Conservation (phyloP, 2,888 invertebrate genomes). For the Cynaeus angustus region DNA sequence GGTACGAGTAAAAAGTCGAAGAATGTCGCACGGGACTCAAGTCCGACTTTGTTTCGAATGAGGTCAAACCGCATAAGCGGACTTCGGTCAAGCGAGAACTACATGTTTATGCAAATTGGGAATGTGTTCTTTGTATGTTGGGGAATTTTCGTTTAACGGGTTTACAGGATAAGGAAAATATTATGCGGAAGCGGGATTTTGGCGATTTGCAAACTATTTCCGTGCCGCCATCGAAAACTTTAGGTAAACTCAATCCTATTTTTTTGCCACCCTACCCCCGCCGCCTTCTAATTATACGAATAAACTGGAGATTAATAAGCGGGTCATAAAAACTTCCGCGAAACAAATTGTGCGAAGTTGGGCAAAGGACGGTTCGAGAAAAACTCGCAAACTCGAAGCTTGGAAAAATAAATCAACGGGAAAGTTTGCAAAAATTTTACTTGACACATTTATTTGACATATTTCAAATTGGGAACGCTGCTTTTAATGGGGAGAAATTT, state of each 20-base stretch:
- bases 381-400: slow-evolving; percentile 43
- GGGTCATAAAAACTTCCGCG: slow-evolving; percentile 42
- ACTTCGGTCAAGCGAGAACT: slow-evolving; percentile 10
- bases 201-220: slow-evolving; percentile 1
- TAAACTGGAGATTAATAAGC: slow-evolving; percentile 48
- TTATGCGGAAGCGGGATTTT: neutral
- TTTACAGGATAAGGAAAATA: slow-evolving; percentile 1
- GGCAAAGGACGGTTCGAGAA: slow-evolving; percentile 37
- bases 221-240: too few relatives aligned
- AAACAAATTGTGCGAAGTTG: slow-evolving; percentile 47
- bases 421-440: slow-evolving; percentile 47
- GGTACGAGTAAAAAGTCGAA: neutral
- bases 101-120: slow-evolving; percentile 19
- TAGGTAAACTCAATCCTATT: neutral
- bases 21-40: slow-evolving; percentile 11
- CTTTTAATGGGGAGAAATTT: slow-evolving; percentile 32
- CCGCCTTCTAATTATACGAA: slow-evolving; percentile 37
- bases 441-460: slow-evolving; percentile 48
- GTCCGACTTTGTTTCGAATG: slow-evolving; percentile 8
- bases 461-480: slow-evolving; percentile 43
- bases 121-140: slow-evolving; percentile 15
- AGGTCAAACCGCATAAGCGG: slow-evolving; percentile 9
- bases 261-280: slow-evolving; percentile 1
- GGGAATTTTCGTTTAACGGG: slow-evolving; percentile 10
- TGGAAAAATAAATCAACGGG: slow-evolving; percentile 45